Evolutionary conservation across 2,888 invertebrate genomes (phyloP), one percentile per base, ranked within the genome.

Genomic region (Salpingus planirostris): DNA sequence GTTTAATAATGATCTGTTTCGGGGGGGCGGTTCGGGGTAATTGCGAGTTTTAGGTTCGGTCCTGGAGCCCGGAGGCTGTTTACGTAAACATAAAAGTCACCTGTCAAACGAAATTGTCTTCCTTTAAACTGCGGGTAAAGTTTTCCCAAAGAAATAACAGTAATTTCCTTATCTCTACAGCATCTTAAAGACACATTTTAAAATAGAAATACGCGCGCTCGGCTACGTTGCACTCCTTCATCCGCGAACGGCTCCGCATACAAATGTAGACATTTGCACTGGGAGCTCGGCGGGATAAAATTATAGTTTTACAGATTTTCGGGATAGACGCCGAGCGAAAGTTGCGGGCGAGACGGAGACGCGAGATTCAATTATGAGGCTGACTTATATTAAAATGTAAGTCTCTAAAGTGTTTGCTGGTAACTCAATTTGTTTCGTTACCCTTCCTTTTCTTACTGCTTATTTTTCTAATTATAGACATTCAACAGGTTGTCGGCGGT

Each of bases 351-450:
- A 42, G 37, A 44, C 39, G 39, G 44, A 46, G 46, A 47, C 43
- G 29, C 27, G 46, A 50, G 46, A 52, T 51, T 53, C 53, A 54
- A 54, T 54, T 54, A 52, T 50, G 50, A 50, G 38, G 46, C 43
- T 40, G 48, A 51, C 46, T 52, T 49, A 50, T 55, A 55, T 55
- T 56, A 58, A 59, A 57, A 54, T 52, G 53, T 53, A 51, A 55
- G 53, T 50, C 52, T 50, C 51, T 52, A 55, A 59, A 59, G 57
- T 58, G 58, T 59, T 60, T 58, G 54, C 54, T 47, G 54, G 45
- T 55, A 59, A 59, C 59, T 60, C 57, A 60, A 61, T 62, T 60
- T 62, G 58, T 60, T 58, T 59, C 58, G 52, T 54, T 52, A 53
- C 52, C 54, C 53, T 52, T 52, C 49, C 46, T 44, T 42, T 44